These are phyloP conservation scores for Deroplatys truncata DNA, from an alignment of 2,888 invertebrate genomes.

Conservation along the genomic window DNA sequence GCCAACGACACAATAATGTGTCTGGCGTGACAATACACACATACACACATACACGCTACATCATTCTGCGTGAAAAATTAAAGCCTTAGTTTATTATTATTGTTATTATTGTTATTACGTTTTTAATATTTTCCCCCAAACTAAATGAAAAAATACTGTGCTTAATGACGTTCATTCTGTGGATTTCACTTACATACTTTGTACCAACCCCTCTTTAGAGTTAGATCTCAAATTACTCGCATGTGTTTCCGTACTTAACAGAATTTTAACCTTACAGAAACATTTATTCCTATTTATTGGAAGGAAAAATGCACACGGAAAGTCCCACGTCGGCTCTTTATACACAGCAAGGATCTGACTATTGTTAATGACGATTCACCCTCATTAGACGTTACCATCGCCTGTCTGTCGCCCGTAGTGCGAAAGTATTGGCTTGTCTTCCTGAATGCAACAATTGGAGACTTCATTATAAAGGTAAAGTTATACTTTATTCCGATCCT, in stretches of 20 bases:
- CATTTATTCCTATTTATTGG: slow-evolving; percentile 33
- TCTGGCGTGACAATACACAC: too few species aligned
- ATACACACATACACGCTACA: too few species aligned
- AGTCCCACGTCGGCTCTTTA: slow-evolving; percentile 38
- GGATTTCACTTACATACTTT: too few species aligned
- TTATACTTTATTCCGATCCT: too few species aligned
- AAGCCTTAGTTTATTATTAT: too few species aligned
- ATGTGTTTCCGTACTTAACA: not conserved
- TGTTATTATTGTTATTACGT: too few species aligned
- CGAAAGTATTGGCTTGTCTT: slow-evolving; percentile 39
- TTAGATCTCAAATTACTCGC: not conserved
- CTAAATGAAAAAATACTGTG: too few species aligned
- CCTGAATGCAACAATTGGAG: slow-evolving; percentile 37
- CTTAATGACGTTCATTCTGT: too few species aligned
- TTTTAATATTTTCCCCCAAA: too few species aligned
- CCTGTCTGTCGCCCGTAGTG: slow-evolving; percentile 35
- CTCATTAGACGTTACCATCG: slow-evolving; percentile 33
- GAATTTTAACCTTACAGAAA: not conserved
- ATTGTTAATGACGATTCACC: not conserved
- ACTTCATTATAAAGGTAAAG: slow-evolving; percentile 37
- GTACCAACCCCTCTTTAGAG: too few species aligned
- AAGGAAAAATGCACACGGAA: slow-evolving; percentile 35
- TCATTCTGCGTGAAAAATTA: too few species aligned
- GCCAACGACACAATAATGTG: too few species aligned
- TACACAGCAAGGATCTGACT: slow-evolving; percentile 29